phyloP scores from a whole-genome alignment of 1,140 invertebrate species.

The Mesaphorura yosii region DNA sequence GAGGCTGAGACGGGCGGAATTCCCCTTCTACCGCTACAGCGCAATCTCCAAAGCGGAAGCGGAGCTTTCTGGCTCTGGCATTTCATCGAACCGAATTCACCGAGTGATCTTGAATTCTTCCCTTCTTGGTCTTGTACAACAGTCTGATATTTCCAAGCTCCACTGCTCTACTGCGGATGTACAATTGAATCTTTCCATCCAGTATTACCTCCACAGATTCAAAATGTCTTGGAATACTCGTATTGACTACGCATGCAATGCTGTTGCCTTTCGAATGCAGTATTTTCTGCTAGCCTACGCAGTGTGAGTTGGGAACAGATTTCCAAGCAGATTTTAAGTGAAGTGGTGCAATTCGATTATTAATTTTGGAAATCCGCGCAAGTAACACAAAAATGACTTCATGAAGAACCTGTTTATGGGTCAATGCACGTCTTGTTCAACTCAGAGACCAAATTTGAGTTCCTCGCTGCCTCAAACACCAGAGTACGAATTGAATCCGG shows the following conservation, averaged over 20 bases:
- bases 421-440: slow-evolving; percentile 25
- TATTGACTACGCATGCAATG: not conserved
- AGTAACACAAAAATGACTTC: slow-evolving; percentile 9
- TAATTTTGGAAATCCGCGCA: not conserved
- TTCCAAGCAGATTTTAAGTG: not conserved
- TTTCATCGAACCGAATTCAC: too few species aligned
- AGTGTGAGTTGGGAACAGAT: slow-evolving; percentile 1
- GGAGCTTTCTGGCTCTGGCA: too few species aligned
- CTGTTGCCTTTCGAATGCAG: not conserved
- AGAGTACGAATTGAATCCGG: slow-evolving; percentile 9
- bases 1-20: too few species aligned
- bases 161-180: too few species aligned
- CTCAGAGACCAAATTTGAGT: slow-evolving; percentile 14
- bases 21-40: too few species aligned
- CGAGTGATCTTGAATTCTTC: too few species aligned
- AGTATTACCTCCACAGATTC: too few species aligned
- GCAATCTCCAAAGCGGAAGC: too few species aligned
- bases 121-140: too few species aligned
- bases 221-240: not conserved
- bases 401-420: slow-evolving; percentile 22
- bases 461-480: slow-evolving; percentile 20
- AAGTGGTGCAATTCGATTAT: not conserved
- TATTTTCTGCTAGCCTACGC: not conserved
- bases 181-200: too few species aligned
- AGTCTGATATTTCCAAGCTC: too few species aligned